Base-by-base conservation (phyloP, 1,140 invertebrate species). In the Drosophila yakuba region DNA sequence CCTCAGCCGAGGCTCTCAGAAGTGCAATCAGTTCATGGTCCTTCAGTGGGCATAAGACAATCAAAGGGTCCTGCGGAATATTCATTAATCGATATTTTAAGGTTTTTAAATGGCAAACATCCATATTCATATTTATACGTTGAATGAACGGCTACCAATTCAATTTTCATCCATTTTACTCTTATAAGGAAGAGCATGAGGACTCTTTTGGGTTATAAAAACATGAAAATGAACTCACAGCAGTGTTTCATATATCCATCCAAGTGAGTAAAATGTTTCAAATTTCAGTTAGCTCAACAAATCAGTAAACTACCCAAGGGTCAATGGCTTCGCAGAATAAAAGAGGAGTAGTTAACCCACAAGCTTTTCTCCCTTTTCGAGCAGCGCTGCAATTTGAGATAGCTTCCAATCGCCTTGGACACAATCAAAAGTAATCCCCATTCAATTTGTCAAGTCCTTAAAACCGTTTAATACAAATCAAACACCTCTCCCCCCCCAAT, bases 351-450 rank as follows among this genome's bases (percentile, higher is more conserved):
- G 48, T 50, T 50, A 28, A 50, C 48, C 28, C 50, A 51, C 10
- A 35, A 51, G 12, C 23, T 14, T 11, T 12, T 5, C 20, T 28
- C 11, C 38, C 12, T 11, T 4, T 38, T 38, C 25, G 17, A 3
- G 32, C 25, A 28, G 6, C 28, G 0, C 8, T 8, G 28, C 38
- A 28, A 11, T 12, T 25, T n/a, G 28, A 51, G 12, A 23, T 35
- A 36, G 44, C 32, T 25, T 32, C 50, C 35, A 36, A 56, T 69
- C 28, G 25, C 50, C 52, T 71, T 71, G 66, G 64, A 20, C 62
- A 39, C 68, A 71, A 71, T 71, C 52, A 71, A 8, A 71, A 71
- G 68, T 71, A 71, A 71, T 71, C 68, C 71, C 44, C 68, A 71
- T 71, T 71, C 64, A 71, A 71, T 71, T 71, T 71, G 66, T 58